A percentile compares a stretch with the other conserved stretches of the same genome.
phyloP scores from a whole-genome alignment of 2,113 vertebrate genomes.

The Etia nguti region DNA sequence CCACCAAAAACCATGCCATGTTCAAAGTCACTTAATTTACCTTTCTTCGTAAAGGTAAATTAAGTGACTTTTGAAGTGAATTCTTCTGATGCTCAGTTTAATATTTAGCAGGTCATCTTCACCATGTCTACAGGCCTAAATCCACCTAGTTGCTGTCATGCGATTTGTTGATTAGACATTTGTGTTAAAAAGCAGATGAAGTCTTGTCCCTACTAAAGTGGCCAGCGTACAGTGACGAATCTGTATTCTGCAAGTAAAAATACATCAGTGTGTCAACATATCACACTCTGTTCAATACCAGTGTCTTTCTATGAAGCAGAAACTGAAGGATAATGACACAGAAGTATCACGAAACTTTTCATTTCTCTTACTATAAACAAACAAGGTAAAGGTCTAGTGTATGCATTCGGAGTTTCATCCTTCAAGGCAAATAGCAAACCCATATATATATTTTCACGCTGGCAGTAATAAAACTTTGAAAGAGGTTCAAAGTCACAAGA shows the following conservation, averaged over 20 bases:
- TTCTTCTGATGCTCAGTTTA: background rate
- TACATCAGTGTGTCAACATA: background rate
- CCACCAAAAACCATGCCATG: background rate
- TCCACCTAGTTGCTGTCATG: background rate
- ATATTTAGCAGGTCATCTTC: background rate
- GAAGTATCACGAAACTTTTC: background rate
- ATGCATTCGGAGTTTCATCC: background rate
- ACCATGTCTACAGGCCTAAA: background rate
- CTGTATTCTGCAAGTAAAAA: background rate
- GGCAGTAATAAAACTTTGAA: conserved; percentile 30
- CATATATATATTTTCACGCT: background rate
- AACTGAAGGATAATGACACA: background rate
- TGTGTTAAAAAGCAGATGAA: background rate
- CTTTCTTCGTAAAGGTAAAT: background rate
- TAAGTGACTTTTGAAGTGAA: background rate
- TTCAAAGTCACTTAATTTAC: background rate
- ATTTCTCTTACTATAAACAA: background rate
- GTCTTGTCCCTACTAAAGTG: background rate
- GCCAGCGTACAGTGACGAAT: background rate
- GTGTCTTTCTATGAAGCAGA: background rate
- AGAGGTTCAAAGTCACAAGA: conserved; percentile 46
- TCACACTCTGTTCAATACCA: background rate
- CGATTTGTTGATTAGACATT: background rate
- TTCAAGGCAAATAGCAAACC: background rate
- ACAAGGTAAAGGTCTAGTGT: background rate